Conservation (phyloP, 30 jellyfish, hydroid and myxozoan genomes). For the Chrysaora quinquecirrha region DNA sequence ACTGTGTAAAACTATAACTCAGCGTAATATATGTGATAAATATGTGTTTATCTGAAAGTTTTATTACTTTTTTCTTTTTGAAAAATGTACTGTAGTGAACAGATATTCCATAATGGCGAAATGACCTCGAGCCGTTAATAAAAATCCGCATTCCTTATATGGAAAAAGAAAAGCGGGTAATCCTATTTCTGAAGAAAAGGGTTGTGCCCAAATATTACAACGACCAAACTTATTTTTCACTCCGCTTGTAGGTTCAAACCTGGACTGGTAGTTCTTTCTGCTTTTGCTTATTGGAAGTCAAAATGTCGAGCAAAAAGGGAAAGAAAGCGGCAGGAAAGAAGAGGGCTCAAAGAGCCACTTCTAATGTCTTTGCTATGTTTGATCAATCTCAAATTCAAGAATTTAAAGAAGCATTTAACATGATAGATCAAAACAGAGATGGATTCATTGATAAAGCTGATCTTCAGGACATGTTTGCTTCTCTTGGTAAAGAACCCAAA, state of each 20-base stretch:
- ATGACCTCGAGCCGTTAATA: too few relatives aligned
- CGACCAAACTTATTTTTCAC: not conserved
- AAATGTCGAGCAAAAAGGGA: slow-evolving; percentile 89
- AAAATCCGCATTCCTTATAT: not conserved
- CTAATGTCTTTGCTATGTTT: slow-evolving; percentile 99
- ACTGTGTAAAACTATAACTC: not conserved
- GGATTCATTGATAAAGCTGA: slow-evolving; percentile 99
- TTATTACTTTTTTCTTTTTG: not conserved
- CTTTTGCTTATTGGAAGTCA: slow-evolving; percentile 5
- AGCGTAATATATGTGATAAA: not conserved
- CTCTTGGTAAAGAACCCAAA: slow-evolving; percentile 97
- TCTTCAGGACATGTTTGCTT: slow-evolving; percentile 93
- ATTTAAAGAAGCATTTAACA: slow-evolving; percentile 98
- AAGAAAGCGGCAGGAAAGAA: slow-evolving; percentile 92
- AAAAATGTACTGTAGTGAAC: not conserved
- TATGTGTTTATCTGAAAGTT: not conserved
- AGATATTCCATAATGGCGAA: not conserved
- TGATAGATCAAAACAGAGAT: slow-evolving; percentile 99
- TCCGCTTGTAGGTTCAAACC: not conserved
- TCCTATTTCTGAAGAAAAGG: not conserved
- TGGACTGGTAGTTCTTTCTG: not conserved
- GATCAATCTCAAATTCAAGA: slow-evolving; percentile 99
- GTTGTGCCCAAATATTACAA: not conserved
- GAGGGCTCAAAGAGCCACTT: slow-evolving; percentile 99
- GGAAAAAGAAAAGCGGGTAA: not conserved